Percentiles rank a stretch among this genome's conserved stretches.
Evolutionary conservation across 2,888 invertebrate species (phyloP).

Genomic region (Campoplex nolae): DNA sequence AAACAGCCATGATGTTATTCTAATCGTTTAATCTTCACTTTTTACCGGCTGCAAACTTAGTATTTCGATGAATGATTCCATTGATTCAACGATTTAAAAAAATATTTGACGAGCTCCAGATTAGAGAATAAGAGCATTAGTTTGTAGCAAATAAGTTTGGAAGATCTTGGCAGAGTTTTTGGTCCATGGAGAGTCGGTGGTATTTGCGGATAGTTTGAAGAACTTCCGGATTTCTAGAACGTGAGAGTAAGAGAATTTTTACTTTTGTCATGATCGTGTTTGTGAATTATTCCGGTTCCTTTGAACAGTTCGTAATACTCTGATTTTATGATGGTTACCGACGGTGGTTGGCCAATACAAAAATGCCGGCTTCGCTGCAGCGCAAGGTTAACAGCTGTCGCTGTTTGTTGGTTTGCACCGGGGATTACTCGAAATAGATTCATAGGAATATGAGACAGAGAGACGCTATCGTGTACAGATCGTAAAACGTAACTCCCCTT

Average conservation of each 20-base stretch:
- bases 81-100: background rate
- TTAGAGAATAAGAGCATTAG: background rate
- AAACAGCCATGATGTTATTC: background rate
- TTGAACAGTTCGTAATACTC: constrained; percentile 19
- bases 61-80: background rate
- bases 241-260: background rate
- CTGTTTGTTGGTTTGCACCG: constrained; percentile 82
- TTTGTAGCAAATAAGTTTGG: background rate
- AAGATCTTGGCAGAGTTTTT: background rate
- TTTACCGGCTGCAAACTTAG: background rate
- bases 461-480: constrained; percentile 72
- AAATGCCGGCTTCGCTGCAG: constrained; percentile 66
- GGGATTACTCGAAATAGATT: constrained; percentile 83
- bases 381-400: constrained; percentile 82
- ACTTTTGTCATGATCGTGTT: background rate
- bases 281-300: constrained; percentile 16
- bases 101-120: background rate
- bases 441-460: constrained; percentile 61
- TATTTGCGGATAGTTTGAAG: constrained; percentile 34
- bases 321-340: constrained; percentile 41
- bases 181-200: background rate
- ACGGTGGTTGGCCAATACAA: constrained; percentile 68
- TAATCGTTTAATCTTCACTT: background rate
- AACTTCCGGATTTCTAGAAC: constrained; percentile 19
- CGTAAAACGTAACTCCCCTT: constrained; percentile 78